Percentiles rank a stretch among this genome's conserved stretches.
These are phyloP conservation scores for Protaetia brevitarsis DNA, from an alignment of 1,140 invertebrate genomes.

Conservation along the genomic window DNA sequence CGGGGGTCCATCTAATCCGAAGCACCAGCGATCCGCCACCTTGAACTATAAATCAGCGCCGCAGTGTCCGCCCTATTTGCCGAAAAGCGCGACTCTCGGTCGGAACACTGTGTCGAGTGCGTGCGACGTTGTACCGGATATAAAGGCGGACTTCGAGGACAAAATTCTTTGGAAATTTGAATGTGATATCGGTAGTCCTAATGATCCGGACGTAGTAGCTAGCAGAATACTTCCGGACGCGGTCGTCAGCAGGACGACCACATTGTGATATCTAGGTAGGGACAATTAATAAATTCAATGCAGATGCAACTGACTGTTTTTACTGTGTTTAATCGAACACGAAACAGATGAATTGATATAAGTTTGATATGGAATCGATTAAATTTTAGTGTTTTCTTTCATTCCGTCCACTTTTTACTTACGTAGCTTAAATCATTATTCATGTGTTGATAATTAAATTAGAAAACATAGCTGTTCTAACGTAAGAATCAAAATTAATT, in stretches of 20 bases:
- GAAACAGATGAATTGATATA: neutral
- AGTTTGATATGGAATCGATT: neutral
- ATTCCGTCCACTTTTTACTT: conserved; percentile 8
- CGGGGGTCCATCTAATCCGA: conserved; percentile 44
- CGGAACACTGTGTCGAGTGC: conserved; percentile 27
- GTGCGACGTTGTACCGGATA: conserved; percentile 38
- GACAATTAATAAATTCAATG: conserved; percentile 14
- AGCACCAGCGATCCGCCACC: conserved; percentile 38
- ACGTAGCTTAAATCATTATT: neutral
- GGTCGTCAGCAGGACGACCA: conserved; percentile 45
- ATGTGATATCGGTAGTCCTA: conserved; percentile 45
- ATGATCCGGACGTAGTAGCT: conserved; percentile 45
- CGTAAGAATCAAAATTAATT: too few species aligned
- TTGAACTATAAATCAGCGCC: conserved; percentile 42
- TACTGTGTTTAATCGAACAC: neutral
- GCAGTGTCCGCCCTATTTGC: conserved; percentile 36
- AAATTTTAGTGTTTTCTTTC: neutral
- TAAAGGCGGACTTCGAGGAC: conserved; percentile 33
- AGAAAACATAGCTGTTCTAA: neutral
- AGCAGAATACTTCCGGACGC: conserved; percentile 42
- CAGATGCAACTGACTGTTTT: neutral
- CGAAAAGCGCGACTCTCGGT: conserved; percentile 39
- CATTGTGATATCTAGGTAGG: conserved; percentile 45
- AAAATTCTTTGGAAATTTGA: conserved; percentile 49
- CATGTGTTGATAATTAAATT: conserved; percentile 6